phyloP scores from a whole-genome alignment of 2,797 vertebrate genomes.

The Malacoctenus gilli region DNA sequence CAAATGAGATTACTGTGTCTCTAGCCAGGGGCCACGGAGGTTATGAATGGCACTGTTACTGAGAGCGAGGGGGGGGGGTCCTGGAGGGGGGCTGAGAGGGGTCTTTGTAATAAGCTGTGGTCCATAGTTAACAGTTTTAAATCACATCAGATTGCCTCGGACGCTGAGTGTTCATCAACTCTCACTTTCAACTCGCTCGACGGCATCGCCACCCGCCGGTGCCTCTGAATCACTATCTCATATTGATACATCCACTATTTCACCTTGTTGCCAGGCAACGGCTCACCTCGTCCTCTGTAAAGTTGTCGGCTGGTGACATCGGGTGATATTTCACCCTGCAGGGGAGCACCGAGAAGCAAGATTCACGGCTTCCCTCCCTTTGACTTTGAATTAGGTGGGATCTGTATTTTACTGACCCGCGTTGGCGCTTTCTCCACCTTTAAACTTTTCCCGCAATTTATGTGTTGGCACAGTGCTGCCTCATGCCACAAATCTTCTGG shows the following conservation, averaged over 20 bases:
- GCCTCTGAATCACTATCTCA: slow-evolving; percentile 50
- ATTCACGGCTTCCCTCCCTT: slow-evolving; percentile 38
- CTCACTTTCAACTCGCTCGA: slow-evolving; percentile 52
- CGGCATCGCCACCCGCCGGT: slow-evolving; percentile 1
- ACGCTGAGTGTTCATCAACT: slow-evolving; percentile 56
- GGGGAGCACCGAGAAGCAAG: slow-evolving; percentile 28
- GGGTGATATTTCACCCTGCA: slow-evolving; percentile 88
- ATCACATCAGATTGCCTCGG: slow-evolving; percentile 56
- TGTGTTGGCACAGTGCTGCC: slow-evolving; percentile 13
- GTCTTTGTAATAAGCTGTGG: slow-evolving; percentile 66
- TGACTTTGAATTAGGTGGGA: slow-evolving; percentile 43
- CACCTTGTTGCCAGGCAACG: slow-evolving; percentile 74
- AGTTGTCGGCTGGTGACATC: slow-evolving; percentile 87
- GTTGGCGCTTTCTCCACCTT: slow-evolving; percentile 19
- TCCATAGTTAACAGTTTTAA: slow-evolving; percentile 60
- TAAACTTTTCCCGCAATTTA: slow-evolving; percentile 26
- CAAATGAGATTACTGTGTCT: slow-evolving; percentile 78
- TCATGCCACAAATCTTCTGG: slow-evolving; percentile 22
- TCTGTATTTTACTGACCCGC: slow-evolving; percentile 31
- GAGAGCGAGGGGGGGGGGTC: slow-evolving; percentile 41
- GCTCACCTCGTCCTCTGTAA: slow-evolving; percentile 89
- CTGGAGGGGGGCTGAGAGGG: slow-evolving; percentile 59
- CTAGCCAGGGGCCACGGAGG: slow-evolving; percentile 63
- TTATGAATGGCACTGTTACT: slow-evolving; percentile 70
- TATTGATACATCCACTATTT: slow-evolving; percentile 62